A percentile compares a stretch with the other conserved stretches of the same genome.
phyloP scores from a whole-genome alignment of 1,140 invertebrate species.

The Pentalonia nigronervosa region DNA sequence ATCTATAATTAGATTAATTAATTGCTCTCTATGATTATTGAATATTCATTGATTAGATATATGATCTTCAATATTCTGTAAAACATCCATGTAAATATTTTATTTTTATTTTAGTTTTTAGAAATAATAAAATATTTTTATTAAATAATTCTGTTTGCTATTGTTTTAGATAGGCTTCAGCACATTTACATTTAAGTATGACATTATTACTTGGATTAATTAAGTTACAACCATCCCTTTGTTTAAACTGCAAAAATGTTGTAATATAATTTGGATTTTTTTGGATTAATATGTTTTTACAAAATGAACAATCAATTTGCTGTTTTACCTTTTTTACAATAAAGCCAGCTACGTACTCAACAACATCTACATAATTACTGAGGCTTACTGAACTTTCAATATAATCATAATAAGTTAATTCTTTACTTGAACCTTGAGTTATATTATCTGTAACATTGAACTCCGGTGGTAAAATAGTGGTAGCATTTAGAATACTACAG shows the following conservation, averaged over 20 bases:
- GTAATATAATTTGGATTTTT: no score
- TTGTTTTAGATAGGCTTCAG: neutral
- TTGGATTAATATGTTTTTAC: no score
- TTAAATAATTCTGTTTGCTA: neutral
- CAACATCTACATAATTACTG: neutral
- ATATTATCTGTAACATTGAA: neutral
- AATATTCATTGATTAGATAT: neutral
- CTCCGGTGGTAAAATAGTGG: neutral
- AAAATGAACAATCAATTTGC: no score
- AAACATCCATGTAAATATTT: neutral
- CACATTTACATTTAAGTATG: neutral
- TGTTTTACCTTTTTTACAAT: neutral
- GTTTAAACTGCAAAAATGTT: slow-evolving; percentile 8
- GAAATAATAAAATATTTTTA: neutral
- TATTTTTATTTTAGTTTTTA: neutral
- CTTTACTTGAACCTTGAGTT: neutral
- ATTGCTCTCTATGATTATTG: slow-evolving; percentile 6
- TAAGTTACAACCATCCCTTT: neutral
- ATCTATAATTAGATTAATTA: slow-evolving; percentile 15
- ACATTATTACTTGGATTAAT: neutral
- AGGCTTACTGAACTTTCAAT: neutral
- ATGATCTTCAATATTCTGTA: neutral
- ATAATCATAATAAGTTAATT: slow-evolving; percentile 16
- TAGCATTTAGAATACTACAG: slow-evolving; percentile 13
- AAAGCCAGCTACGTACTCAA: neutral